Base-by-base conservation (phyloP, 2,888 invertebrate genomes). In the Scaeva pyrastri region DNA sequence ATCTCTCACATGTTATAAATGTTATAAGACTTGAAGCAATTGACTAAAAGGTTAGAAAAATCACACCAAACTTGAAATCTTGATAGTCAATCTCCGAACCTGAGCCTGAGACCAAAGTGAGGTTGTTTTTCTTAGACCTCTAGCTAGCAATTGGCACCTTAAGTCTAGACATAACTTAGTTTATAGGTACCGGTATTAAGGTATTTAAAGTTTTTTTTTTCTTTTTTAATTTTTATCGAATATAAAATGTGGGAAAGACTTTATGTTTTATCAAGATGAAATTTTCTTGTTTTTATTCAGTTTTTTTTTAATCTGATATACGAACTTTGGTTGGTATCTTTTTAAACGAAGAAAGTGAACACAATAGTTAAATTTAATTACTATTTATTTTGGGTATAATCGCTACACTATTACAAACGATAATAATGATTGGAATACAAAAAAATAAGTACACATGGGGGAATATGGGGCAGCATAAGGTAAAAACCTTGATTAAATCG, bases 341-440 rank as follows among this genome's bases (percentile, higher is more conserved):
- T 31, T 58, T 36, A 31, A 48, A 16, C 31, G 72, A 79, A 75
- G 84, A 85, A 80, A 85, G 84, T 85, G 68, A 85, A 72, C 45
- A 39, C 8, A 68, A 66, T 52, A 58, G 60, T 23, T 31, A 19
- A 19, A 45, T 70, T 72, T 82, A 43, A 73, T 66, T 21, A n/a
- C n/a, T n/a, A 66, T 52, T 43, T 72, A 12, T 60, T 26, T 60
- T 73, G 43, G 23, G 16, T 75, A 23, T 68, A 82, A 77, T 77
- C 45, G 70, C 48, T n/a, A n/a, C 45, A 73, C 41, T 26, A 41
- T 77, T 55, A 62, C 68, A 55, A 19, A 3, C 31, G 48, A 66
- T 75, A 76, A 52, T 52, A 19, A 41, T 23, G 6, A 39, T 39
- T 7, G 31, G 2, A 0, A 50, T 31, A n/a, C 19, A 4, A 43